phyloP scores from a whole-genome alignment of 1,140 invertebrate species.

The Drosophila tsacasi region DNA sequence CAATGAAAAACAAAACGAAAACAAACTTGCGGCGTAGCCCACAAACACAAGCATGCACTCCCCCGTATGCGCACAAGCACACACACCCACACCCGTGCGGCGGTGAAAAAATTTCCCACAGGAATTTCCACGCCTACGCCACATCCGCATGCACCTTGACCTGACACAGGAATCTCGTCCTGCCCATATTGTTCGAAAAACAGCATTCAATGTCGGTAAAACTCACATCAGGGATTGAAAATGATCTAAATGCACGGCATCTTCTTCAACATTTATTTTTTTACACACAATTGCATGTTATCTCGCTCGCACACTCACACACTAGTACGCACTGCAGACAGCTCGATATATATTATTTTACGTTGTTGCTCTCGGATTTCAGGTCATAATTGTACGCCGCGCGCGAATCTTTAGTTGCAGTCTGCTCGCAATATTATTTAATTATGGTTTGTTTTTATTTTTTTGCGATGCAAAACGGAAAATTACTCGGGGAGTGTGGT shows the following conservation, averaged over 20 bases:
- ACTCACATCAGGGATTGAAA: slow-evolving; percentile 15
- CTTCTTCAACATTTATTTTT: slow-evolving; percentile 29
- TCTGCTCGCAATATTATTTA: slow-evolving; percentile 18
- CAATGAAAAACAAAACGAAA: slow-evolving; percentile 45
- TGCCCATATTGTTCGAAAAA: background rate
- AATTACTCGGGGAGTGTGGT: slow-evolving; percentile 8
- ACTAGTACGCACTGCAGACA: slow-evolving; percentile 11
- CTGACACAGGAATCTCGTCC: background rate
- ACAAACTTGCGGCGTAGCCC: slow-evolving; percentile 41
- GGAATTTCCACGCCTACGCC: slow-evolving; percentile 52
- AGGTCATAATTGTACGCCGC: background rate
- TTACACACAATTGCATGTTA: slow-evolving; percentile 27
- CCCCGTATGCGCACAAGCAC: slow-evolving; percentile 18
- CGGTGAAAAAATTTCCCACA: slow-evolving; percentile 46
- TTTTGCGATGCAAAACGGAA: slow-evolving; percentile 32
- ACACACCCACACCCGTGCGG: slow-evolving; percentile 32
- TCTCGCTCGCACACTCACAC: slow-evolving; percentile 23
- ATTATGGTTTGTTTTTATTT: slow-evolving; percentile 33
- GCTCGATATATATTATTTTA: slow-evolving; percentile 32
- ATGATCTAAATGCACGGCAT: slow-evolving; percentile 24
- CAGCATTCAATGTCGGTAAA: background rate
- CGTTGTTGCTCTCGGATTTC: slow-evolving; percentile 16
- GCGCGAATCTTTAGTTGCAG: background rate
- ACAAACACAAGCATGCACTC: slow-evolving; percentile 20
- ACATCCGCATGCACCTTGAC: slow-evolving; percentile 30